These are phyloP conservation scores for Vanessa atalanta DNA, from an alignment of 1,140 invertebrate genomes.

Conservation along the genomic window DNA sequence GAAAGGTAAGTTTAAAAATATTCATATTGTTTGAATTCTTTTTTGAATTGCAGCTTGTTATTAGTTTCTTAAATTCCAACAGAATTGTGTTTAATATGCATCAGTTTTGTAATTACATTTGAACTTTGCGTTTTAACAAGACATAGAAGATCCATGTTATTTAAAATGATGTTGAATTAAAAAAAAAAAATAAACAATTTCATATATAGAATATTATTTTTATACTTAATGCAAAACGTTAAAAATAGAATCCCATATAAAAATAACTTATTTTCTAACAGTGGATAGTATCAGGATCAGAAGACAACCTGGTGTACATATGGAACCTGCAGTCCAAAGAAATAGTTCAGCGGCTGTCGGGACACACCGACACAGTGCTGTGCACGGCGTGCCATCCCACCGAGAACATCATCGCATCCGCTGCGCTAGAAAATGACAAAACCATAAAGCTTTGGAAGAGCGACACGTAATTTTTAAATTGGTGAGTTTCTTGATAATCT, in stretches of 20 bases:
- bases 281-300: constrained; percentile 99
- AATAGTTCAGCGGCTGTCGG: constrained; percentile 98
- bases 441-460: constrained; percentile 99
- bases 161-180: no score
- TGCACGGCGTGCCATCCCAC: constrained; percentile 99
- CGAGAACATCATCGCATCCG: constrained; percentile 99
- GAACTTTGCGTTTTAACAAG: no score
- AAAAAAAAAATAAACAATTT: no score
- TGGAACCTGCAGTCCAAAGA: constrained; percentile 99
- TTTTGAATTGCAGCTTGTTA: background rate
- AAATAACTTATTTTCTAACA: constrained; percentile 67
- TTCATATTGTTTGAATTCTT: no score
- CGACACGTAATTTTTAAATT: constrained; percentile 87
- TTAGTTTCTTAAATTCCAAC: background rate
- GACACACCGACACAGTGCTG: constrained; percentile 98
- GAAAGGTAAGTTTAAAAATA: constrained; percentile 87
- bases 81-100: background rate
- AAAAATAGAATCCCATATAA: no score
- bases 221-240: no score
- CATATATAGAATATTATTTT: no score
- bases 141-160: no score
- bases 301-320: constrained; percentile 99
- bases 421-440: constrained; percentile 98
- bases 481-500: constrained; percentile 21
- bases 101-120: background rate